Conservation (phyloP, 2,888 invertebrate genomes). For the Standfussiana lucernea region DNA sequence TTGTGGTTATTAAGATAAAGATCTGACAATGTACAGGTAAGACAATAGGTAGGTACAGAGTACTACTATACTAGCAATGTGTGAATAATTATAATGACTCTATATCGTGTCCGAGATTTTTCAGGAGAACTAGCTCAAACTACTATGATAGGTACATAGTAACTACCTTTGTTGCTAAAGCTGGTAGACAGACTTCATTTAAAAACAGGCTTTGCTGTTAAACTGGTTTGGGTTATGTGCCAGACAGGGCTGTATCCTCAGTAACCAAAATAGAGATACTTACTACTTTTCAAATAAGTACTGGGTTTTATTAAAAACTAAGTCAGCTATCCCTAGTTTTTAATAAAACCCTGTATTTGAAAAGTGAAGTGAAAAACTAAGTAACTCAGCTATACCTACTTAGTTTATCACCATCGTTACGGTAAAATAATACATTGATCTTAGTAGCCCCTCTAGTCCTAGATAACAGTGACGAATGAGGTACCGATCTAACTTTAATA, state of each 20-base stretch:
- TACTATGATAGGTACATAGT: not conserved
- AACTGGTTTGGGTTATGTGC: not conserved
- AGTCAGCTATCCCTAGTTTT: not conserved
- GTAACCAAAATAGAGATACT: not conserved
- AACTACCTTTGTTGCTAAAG: not conserved
- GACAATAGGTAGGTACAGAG: not conserved
- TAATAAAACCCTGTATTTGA: too few species aligned
- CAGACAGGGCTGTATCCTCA: not conserved
- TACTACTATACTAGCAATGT: not conserved
- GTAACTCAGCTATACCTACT: too few species aligned
- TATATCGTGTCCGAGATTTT: slow-evolving; percentile 8
- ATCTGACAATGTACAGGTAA: slow-evolving; percentile 29
- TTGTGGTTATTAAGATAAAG: slow-evolving; percentile 47
- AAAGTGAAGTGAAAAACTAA: too few species aligned
- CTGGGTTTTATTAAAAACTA: not conserved
- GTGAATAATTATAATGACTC: slow-evolving; percentile 25
- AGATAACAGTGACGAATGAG: not conserved
- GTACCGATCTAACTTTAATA: not conserved
- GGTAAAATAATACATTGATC: not conserved
- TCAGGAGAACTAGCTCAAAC: not conserved
- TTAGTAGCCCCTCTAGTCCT: not conserved
- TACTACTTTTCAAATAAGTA: not conserved
- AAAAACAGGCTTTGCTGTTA: not conserved
- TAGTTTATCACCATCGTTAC: not conserved
- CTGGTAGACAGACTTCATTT: not conserved